A percentile compares a stretch with the other conserved stretches of the same genome.
Conservation (phyloP, 1,140 invertebrate species). For the Anoplolepis gracilipes region DNA sequence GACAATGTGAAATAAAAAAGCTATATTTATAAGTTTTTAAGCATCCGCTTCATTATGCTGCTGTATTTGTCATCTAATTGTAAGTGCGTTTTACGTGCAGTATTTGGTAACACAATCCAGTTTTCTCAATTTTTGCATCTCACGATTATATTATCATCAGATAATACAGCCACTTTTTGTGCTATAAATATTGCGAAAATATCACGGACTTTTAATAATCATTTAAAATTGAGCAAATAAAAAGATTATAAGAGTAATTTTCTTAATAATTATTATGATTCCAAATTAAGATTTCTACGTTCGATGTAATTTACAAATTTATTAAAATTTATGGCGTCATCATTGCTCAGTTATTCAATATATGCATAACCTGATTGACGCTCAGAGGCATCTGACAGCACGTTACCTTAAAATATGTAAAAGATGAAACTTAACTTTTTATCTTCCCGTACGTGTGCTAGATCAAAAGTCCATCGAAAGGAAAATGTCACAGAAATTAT, state of each 20-base stretch:
- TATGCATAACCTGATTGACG: neutral
- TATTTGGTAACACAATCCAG: neutral
- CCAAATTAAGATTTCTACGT: neutral
- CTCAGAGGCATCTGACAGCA: neutral
- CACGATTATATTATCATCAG: neutral
- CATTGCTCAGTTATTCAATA: neutral
- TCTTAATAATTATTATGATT: neutral
- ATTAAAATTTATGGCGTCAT: constrained; percentile 8
- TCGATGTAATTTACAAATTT: neutral
- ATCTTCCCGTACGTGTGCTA: too few species aligned
- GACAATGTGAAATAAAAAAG: neutral
- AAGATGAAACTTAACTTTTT: neutral
- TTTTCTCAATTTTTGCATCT: neutral
- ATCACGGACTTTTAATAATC: neutral
- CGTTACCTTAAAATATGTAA: neutral
- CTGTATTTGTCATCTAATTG: neutral
- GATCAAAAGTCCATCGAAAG: neutral
- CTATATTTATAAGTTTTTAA: constrained; percentile 32
- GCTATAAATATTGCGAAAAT: neutral
- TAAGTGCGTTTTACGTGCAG: neutral
- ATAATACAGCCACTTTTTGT: neutral
- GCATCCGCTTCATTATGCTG: neutral
- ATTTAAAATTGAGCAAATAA: neutral
- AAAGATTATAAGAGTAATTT: neutral
- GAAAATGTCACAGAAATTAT: neutral